Base-by-base conservation (phyloP, 2,797 vertebrate species). In the Acanthis flammea region DNA sequence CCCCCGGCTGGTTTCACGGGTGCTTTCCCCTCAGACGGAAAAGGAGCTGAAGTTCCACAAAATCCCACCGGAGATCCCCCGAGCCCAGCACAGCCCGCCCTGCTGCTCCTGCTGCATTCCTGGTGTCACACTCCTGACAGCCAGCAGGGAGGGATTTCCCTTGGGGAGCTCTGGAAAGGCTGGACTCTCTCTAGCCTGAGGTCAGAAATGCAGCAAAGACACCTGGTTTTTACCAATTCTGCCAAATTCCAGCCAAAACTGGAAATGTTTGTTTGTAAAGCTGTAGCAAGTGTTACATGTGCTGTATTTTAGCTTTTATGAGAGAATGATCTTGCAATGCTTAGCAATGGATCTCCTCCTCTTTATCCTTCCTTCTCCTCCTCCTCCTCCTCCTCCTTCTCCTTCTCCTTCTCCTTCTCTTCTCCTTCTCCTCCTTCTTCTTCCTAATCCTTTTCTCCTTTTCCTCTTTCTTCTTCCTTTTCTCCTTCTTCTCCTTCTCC, bases 341-440 rank as follows among this genome's bases (percentile, higher is more conserved):
- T 53, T 16, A 62, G 31, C 13, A 16, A 31, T 44, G 27, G 6
- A 10, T 72, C 25, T 47, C 2, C 41, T 28, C 3, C 18, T 28
- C 7, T 16, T 17, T 35, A 35, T 35, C 35, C 35, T 35, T 35
- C 35, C 35, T 35, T 35, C 35, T 35, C 35, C 35, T 35, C 10
- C 35, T 35, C 35, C 35, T 35, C 35, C 10, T 12, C 1, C 19
- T 22, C 3, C 13, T 22, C 2, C 17, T 8, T 1, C 17, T 35
- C 5, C 23, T 18, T 7, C 7, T 37, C 37, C 11, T 21, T 2
- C 1, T 48, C 2, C 10, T 12, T 2, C 14, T 23, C n/a, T n/a
- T n/a, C n/a, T n/a, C 1, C 19, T 23, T 0, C 6, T 25, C 1
- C 4, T 33, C 1, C 16, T 9, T 1, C 9, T 7, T 25, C 7